A percentile compares a stretch with the other conserved stretches of the same genome.
These are phyloP conservation scores for Pampusana beccarii DNA, from an alignment of 2,113 vertebrate species.

Conservation along the genomic window DNA sequence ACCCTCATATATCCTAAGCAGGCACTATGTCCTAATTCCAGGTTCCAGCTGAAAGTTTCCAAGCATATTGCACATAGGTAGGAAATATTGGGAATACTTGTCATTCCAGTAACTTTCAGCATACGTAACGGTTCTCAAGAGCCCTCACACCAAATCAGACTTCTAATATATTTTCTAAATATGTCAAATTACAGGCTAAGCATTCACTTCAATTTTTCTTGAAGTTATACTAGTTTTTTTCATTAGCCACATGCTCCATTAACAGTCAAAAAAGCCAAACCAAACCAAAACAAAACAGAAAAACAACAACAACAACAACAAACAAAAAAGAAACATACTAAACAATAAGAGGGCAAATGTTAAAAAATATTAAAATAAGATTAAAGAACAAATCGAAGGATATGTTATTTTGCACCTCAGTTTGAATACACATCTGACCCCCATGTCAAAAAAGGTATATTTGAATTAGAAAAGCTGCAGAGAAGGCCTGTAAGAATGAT, in stretches of 20 bases:
- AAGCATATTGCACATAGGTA: not conserved
- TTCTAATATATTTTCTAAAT: not conserved
- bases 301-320: too few relatives aligned
- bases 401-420: not conserved
- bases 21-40: not conserved
- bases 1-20: not conserved
- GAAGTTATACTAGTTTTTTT: not conserved
- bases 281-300: too few relatives aligned
- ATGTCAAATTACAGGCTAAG: not conserved
- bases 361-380: not conserved
- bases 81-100: not conserved
- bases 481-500: not conserved
- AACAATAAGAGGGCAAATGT: not conserved
- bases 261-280: not conserved
- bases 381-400: not conserved
- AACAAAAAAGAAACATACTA: too few relatives aligned
- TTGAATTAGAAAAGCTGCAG: not conserved
- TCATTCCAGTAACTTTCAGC: not conserved
- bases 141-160: not conserved
- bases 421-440: not conserved
- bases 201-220: not conserved
- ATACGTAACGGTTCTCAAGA: not conserved
- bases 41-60: not conserved
- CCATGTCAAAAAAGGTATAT: not conserved
- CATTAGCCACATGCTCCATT: not conserved